phyloP scores from a whole-genome alignment of 1,140 invertebrate species.

The Drosophila bipectinata region DNA sequence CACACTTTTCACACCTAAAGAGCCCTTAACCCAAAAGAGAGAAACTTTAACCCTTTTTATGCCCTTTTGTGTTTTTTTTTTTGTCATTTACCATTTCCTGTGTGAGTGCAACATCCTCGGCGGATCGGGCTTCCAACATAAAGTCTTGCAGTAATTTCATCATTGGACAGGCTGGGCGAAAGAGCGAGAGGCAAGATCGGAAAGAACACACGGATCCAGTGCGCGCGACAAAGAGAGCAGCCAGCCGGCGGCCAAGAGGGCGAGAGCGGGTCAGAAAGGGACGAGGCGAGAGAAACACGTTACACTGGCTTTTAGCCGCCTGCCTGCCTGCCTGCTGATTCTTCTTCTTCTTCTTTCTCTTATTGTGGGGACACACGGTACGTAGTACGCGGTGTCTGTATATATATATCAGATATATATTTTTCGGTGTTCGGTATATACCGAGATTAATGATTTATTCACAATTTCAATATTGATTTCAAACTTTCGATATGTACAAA shows the following conservation, averaged over 20 bases:
- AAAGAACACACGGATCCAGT: conserved; percentile 57
- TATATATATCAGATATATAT: conserved; percentile 26
- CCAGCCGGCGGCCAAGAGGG: conserved; percentile 17
- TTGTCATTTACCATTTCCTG: conserved; percentile 80
- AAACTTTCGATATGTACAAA: conserved; percentile 38
- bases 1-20: background rate
- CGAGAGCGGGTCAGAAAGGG: conserved; percentile 17
- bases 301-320: conserved; percentile 60
- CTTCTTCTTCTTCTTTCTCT: conserved; percentile 46
- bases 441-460: conserved; percentile 64
- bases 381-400: background rate
- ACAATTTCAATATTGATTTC: conserved; percentile 67
- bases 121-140: conserved; percentile 74
- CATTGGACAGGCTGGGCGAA: conserved; percentile 59
- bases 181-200: conserved; percentile 35
- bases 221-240: conserved; percentile 25
- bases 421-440: conserved; percentile 4
- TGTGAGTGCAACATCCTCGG: conserved; percentile 79
- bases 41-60: background rate
- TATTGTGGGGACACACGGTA: conserved; percentile 22
- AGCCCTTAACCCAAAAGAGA: background rate
- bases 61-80: background rate
- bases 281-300: conserved; percentile 58
- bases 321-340: background rate
- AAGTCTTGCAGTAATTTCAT: conserved; percentile 83